Evolutionary conservation across 2,797 vertebrate species (phyloP), one percentile per base, ranked within the genome.

Genomic region (Acestrorhynchus altus): DNA sequence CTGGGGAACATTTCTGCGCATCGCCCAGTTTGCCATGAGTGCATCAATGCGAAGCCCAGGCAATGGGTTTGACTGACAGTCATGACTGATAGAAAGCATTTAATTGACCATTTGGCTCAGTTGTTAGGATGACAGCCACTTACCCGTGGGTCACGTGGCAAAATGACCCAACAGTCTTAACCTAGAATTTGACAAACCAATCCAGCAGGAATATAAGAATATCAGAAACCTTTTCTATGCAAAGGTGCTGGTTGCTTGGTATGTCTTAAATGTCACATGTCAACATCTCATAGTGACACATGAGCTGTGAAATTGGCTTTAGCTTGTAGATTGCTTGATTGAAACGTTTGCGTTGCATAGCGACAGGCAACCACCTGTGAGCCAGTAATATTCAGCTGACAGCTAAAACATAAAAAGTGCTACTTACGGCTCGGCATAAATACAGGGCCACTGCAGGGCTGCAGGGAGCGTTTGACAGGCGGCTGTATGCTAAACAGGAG

Each of bases 311-410:
- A 66, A 66, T 26, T 46, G 40, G 22, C 20, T n/a, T 66, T 66
- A 26, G 42, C 44, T 66, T 47, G n/a, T 66, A 28, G 22, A 47
- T 24, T 6, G 54, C 1, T 46, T 47, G 24, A 26, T 42, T 66
- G 44, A 66, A 66, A 28, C 42, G 16, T 42, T 66, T 22, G 42
- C 18, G 40, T 16, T 44, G 40, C 40, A 2, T 16, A 13, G 11
- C 26, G 42, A 47, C 42, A 47, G 10, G 42, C 20, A 11, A 11
- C 42, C 42, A 66, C 22, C 22, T 13, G 42, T 22, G 15, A 46
- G 63, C 42, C 63, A 47, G 63, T 46, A 66, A 66, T 47, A 66
- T 66, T 15, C 22, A 26, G 22, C 64, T 66, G 64, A 66, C 64
- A 66, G 10, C 64, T 15, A 16, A 47, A 66, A 68, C 35, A 28